phyloP scores from a whole-genome alignment of 2,888 invertebrate species.

The Dinocampus coccinellae region DNA sequence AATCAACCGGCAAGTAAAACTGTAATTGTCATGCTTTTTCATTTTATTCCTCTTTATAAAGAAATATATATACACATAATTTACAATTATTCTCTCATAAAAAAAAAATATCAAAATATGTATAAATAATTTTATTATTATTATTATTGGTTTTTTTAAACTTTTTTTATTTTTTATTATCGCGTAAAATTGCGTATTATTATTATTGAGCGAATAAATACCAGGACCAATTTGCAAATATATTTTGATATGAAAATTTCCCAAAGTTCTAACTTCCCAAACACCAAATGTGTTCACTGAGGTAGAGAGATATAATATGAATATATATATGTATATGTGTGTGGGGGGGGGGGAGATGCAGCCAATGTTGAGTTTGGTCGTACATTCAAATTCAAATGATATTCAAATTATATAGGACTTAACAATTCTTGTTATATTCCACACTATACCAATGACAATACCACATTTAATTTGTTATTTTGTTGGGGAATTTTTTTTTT shows the following conservation, averaged over 20 bases:
- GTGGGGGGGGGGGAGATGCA: not conserved
- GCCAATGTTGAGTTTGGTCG: constrained; percentile 2
- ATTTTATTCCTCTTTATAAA: no score
- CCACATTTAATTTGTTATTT: not conserved
- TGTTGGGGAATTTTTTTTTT: no score
- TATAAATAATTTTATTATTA: no score
- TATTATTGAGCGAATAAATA: not conserved
- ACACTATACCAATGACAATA: constrained; percentile 42
- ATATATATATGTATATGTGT: not conserved
- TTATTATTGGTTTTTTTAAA: no score
- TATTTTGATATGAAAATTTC: not conserved
- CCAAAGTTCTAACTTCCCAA: not conserved
- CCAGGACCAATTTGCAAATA: not conserved
- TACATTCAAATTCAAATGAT: constrained; percentile 50
- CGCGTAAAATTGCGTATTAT: no score
- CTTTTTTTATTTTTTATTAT: no score
- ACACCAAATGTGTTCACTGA: not conserved
- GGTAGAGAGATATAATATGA: not conserved
- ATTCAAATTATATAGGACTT: constrained; percentile 47
- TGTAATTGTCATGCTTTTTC: not conserved
- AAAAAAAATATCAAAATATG: no score
- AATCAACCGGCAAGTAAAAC: not conserved
- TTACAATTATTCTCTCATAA: no score
- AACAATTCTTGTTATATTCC: constrained; percentile 40
- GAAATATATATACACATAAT: no score